Percentiles rank a stretch among this genome's conserved stretches.
Evolutionary conservation across 2,113 vertebrate species (phyloP).

Genomic region (Varanus komodoensis): DNA sequence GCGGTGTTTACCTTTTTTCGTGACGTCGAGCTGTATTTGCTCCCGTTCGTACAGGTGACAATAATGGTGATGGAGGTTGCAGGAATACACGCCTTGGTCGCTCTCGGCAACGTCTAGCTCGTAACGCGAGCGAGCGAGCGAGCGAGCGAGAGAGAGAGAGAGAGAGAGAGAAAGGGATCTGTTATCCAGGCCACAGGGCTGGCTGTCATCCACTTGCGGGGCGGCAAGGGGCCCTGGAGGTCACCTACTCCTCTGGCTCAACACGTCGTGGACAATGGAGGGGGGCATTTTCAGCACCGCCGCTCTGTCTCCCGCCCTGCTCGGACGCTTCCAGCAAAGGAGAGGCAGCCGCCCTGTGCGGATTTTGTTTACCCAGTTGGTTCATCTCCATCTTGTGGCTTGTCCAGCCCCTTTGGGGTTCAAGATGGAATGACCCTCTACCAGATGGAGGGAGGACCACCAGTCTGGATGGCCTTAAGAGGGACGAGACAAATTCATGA

Average conservation of each 20-base stretch:
- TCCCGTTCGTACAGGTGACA: conserved; percentile 89
- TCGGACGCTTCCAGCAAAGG: background rate
- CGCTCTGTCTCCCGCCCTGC: background rate
- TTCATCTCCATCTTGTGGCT: no score
- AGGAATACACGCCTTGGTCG: conserved; percentile 90
- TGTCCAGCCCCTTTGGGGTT: no score
- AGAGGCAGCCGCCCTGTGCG: no score
- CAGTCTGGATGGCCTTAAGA: no score
- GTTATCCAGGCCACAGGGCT: no score
- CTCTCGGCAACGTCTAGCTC: conserved; percentile 71
- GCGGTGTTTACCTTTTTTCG: conserved; percentile 80
- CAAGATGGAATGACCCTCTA: no score
- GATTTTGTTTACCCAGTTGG: no score
- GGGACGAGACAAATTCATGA: no score
- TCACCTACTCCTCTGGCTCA: background rate
- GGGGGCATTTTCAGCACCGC: background rate
- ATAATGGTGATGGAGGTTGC: conserved; percentile 94
- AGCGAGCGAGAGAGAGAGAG: background rate
- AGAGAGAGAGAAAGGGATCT: background rate
- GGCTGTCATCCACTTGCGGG: background rate
- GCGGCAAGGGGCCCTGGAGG: background rate
- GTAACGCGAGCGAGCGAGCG: background rate
- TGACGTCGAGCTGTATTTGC: conserved; percentile 84
- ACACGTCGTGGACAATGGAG: no score
- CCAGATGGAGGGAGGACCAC: no score